Conservation (phyloP, 1,140 invertebrate species). For the Cotesia typhae region DNA sequence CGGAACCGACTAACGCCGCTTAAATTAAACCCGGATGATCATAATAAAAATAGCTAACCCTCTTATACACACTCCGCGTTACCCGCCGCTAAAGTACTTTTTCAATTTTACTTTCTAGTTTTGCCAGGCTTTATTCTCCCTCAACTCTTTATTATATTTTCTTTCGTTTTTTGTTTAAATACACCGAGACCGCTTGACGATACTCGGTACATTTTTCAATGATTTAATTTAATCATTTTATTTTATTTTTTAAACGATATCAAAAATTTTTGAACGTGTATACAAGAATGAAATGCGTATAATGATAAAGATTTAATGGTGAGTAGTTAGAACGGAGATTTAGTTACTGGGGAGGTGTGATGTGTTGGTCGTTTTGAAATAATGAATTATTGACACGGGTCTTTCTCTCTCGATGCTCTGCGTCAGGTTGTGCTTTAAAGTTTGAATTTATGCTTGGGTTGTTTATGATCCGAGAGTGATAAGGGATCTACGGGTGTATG, state of each 20-base stretch:
- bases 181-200: too few relatives aligned
- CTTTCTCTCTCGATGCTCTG: conserved; percentile 58
- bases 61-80: conserved; percentile 33
- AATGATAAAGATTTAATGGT: too few relatives aligned
- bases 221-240: too few relatives aligned
- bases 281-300: too few relatives aligned
- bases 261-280: too few relatives aligned
- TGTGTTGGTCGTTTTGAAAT: conserved; percentile 55
- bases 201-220: too few relatives aligned
- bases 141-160: too few relatives aligned
- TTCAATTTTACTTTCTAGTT: conserved; percentile 53
- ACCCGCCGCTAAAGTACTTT: conserved; percentile 41
- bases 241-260: too few relatives aligned
- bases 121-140: not conserved
- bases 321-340: too few relatives aligned
- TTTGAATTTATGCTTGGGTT: conserved; percentile 67
- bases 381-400: conserved; percentile 60
- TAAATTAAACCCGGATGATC: conserved; percentile 67
- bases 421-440: conserved; percentile 67
- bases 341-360: too few relatives aligned
- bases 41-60: conserved; percentile 44
- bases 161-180: too few relatives aligned
- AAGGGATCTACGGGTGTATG: conserved; percentile 65
- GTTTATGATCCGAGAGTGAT: conserved; percentile 67
- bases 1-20: conserved; percentile 60